phyloP scores from a whole-genome alignment of 2,797 vertebrate genomes.

The Gila robusta region DNA sequence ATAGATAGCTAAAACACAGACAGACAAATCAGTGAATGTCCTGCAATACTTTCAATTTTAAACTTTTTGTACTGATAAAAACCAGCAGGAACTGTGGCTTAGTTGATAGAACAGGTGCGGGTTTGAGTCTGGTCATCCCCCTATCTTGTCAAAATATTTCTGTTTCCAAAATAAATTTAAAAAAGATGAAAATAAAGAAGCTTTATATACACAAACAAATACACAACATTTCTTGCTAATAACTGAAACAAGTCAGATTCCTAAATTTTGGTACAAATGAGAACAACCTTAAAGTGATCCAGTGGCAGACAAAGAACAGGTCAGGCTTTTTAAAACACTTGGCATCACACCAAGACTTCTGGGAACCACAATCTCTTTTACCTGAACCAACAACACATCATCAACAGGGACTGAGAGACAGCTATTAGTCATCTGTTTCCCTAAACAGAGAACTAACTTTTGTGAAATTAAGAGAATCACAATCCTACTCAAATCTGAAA shows the following conservation, averaged over 20 bases:
- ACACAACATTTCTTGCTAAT: not conserved
- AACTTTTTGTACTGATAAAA: not conserved
- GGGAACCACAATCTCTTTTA: conserved; percentile 45
- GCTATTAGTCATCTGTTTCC: conserved; percentile 23
- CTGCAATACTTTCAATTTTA: not conserved
- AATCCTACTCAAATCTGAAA: conserved; percentile 15
- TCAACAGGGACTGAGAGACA: conserved; percentile 19
- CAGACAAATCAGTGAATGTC: not conserved
- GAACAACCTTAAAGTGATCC: not conserved
- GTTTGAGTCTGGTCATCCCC: not conserved
- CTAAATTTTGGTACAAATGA: not conserved
- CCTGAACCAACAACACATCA: conserved; percentile 39
- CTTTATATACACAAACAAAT: not conserved
- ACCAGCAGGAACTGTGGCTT: not conserved
- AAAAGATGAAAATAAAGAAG: not conserved
- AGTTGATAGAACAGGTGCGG: not conserved
- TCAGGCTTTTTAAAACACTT: not conserved
- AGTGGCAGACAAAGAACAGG: not conserved
- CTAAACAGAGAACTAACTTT: conserved; percentile 26
- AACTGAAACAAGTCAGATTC: not conserved
- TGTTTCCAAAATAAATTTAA: not conserved
- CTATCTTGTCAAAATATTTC: not conserved
- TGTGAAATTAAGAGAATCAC: not conserved
- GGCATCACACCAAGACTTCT: conserved; percentile 42
- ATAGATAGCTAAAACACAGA: not conserved